These are phyloP conservation scores for Arothron firmamentum DNA, from an alignment of 2,113 vertebrate genomes.

Conservation along the genomic window DNA sequence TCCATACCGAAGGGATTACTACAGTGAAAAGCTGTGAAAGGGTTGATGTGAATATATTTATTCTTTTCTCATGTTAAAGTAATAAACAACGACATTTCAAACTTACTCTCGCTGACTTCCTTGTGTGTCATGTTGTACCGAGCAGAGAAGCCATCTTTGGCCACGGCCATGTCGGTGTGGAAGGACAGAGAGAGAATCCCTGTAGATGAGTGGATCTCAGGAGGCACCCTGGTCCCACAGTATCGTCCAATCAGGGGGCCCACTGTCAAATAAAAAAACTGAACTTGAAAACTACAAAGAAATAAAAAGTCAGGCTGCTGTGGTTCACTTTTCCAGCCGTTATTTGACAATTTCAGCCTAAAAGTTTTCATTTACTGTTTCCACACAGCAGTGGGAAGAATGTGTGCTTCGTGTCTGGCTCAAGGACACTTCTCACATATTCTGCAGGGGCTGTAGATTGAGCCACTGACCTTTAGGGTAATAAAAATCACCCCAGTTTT, in stretches of 20 bases:
- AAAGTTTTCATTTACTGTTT: too few relatives aligned
- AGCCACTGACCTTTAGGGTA: too few relatives aligned
- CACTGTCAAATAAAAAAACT: constrained; percentile 75
- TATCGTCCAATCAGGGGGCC: constrained; percentile 95
- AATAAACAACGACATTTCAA: not conserved
- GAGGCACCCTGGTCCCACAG: constrained; percentile 90
- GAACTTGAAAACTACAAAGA: not conserved
- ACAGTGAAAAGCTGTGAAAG: constrained; percentile 86
- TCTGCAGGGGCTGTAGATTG: too few relatives aligned
- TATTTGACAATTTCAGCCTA: too few relatives aligned
- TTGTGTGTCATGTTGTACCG: constrained; percentile 91
- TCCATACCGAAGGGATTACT: constrained; percentile 93
- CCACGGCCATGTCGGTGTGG: constrained; percentile 96
- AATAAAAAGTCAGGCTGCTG: not conserved
- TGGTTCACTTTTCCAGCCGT: too few relatives aligned
- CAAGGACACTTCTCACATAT: too few relatives aligned
- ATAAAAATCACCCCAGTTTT: too few relatives aligned
- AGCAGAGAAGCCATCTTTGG: constrained; percentile 95
- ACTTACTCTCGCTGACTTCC: constrained; percentile 92
- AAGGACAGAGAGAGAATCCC: constrained; percentile 93
- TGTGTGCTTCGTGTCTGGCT: too few relatives aligned
- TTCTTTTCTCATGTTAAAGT: not conserved
- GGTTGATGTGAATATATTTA: not conserved
- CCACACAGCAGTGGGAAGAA: too few relatives aligned
- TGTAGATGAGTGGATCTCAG: constrained; percentile 89